Conservation (phyloP, 2,888 invertebrate genomes). For the Neoitamus cyanurus region DNA sequence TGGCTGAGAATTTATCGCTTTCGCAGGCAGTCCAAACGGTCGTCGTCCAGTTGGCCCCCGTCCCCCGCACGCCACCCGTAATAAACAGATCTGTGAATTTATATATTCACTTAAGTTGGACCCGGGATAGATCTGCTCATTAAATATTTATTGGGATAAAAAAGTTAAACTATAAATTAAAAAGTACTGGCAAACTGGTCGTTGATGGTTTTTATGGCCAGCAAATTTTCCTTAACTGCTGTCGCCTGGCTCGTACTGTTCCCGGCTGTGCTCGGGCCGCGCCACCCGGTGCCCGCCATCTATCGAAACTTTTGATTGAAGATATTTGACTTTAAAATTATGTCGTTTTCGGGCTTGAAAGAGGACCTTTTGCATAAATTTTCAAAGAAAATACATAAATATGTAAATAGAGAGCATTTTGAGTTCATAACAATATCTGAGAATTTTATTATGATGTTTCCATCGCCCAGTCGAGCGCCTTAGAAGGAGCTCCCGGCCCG, state of each 20-base stretch:
- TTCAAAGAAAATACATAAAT: slow-evolving; percentile 26
- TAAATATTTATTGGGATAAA: slow-evolving; percentile 31
- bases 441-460: slow-evolving; percentile 29
- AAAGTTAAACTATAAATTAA: slow-evolving; percentile 33
- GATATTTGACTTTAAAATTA: slow-evolving; percentile 36
- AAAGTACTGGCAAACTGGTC: slow-evolving; percentile 29
- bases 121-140: slow-evolving; percentile 10
- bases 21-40: not conserved
- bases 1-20: not conserved
- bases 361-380: slow-evolving; percentile 21
- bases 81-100: slow-evolving; percentile 21
- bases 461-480: not conserved
- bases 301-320: slow-evolving; percentile 36
- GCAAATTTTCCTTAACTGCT: slow-evolving; percentile 24
- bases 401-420: slow-evolving; percentile 23
- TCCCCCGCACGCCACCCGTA: not conserved
- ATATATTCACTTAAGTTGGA: slow-evolving; percentile 33
- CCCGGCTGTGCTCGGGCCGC: not conserved
- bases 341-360: slow-evolving; percentile 17
- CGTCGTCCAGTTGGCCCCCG: not conserved
- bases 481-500: not conserved
- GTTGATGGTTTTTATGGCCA: slow-evolving; percentile 28
- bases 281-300: not conserved
- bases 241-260: not conserved
- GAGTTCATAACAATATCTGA: slow-evolving; percentile 25